These are phyloP conservation scores for Protosalanx chinensis DNA, from an alignment of 2,797 vertebrate species.

Conservation along the genomic window DNA sequence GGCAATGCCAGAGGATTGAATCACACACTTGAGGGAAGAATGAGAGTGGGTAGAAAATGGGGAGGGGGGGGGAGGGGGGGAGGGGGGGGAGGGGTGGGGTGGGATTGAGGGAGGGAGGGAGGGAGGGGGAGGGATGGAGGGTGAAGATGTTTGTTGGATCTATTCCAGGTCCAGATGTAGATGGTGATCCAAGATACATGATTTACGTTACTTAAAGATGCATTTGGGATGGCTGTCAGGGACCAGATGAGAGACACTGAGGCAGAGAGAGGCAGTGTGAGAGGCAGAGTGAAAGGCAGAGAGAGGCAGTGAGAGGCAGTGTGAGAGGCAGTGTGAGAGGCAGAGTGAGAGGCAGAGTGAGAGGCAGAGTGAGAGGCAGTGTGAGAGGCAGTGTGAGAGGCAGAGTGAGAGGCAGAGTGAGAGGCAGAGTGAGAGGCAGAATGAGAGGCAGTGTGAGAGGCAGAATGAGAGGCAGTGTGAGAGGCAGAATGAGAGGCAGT, in stretches of 20 bases:
- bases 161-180: no score
- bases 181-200: no score
- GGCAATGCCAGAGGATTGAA: slow-evolving; percentile 14
- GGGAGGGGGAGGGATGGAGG: not conserved
- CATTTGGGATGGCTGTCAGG: no score
- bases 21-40: slow-evolving; percentile 8
- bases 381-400: slow-evolving; percentile 9
- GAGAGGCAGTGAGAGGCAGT: not conserved
- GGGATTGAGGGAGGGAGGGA: not conserved
- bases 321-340: not conserved
- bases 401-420: slow-evolving; percentile 19
- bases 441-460: slow-evolving; percentile 20
- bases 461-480: slow-evolving; percentile 18
- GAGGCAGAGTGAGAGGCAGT: slow-evolving; percentile 27
- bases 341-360: slow-evolving; percentile 18
- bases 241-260: no score
- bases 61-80: no score
- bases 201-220: no score
- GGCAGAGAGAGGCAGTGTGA: not conserved
- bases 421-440: slow-evolving; percentile 22
- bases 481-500: slow-evolving; percentile 26
- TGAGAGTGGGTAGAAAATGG: not conserved
- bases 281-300: slow-evolving; percentile 14
- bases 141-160: no score
- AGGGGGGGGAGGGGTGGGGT: no score